These are phyloP conservation scores for Drosophila infuscata DNA, from an alignment of 2,888 invertebrate genomes.

Conservation along the genomic window DNA sequence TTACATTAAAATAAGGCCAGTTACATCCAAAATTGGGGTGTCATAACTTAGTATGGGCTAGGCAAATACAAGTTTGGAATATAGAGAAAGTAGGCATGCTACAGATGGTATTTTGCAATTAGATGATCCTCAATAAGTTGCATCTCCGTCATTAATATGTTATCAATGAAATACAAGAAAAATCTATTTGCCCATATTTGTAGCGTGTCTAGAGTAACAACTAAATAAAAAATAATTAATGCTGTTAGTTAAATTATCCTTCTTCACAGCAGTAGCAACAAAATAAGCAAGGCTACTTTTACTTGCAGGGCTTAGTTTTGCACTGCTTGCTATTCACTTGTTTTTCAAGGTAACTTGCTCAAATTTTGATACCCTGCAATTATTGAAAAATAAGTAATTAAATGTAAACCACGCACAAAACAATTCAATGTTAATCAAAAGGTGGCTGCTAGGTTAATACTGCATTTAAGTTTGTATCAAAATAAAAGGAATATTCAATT, in stretches of 20 bases:
- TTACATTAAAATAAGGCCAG: background rate
- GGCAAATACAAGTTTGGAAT: background rate
- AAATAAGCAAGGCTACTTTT: background rate
- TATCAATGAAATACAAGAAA: background rate
- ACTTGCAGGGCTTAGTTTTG: background rate
- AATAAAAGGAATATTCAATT: background rate
- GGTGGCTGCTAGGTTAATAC: background rate
- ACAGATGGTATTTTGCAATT: background rate
- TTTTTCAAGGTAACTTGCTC: background rate
- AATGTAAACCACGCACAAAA: too few relatives aligned
- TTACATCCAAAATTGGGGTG: background rate
- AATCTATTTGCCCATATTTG: background rate
- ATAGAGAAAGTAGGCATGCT: background rate
- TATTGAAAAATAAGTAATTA: too few relatives aligned
- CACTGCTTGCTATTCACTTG: background rate
- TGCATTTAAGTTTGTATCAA: background rate
- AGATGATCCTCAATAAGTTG: too few relatives aligned
- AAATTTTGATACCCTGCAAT: background rate
- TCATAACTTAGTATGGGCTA: background rate
- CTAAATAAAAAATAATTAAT: background rate
- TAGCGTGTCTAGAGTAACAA: background rate
- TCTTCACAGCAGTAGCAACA: background rate
- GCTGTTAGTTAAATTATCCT: background rate
- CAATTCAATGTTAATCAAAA: background rate
- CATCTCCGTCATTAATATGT: background rate